Evolutionary conservation across 2,888 invertebrate species (phyloP).

Genomic region (Anoplius nigerrimus): DNA sequence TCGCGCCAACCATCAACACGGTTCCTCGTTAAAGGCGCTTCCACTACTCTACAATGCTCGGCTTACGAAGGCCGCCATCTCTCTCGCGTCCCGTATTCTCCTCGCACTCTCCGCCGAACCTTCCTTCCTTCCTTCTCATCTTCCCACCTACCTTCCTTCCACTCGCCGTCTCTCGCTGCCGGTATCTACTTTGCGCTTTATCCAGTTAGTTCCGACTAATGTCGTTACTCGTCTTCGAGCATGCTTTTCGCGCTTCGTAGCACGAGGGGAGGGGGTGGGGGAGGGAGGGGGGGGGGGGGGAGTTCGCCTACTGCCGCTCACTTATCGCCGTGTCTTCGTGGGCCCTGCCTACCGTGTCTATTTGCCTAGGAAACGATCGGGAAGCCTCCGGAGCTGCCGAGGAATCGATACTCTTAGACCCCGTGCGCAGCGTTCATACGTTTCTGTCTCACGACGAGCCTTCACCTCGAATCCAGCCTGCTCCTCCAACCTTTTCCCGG

Average conservation of each 20-base stretch:
- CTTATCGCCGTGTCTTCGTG: not conserved
- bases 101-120: not conserved
- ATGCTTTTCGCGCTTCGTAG: constrained; percentile 38
- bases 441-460: too few relatives aligned
- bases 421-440: too few relatives aligned
- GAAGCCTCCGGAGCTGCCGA: too few relatives aligned
- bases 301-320: not conserved
- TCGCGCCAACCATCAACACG: not conserved
- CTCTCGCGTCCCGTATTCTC: not conserved
- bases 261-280: constrained; percentile 12
- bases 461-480: too few relatives aligned
- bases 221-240: constrained; percentile 58
- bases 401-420: too few relatives aligned
- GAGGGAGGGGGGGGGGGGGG: too few relatives aligned
- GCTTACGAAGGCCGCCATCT: constrained; percentile 24
- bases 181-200: constrained; percentile 64
- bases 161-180: constrained; percentile 10
- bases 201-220: constrained; percentile 66
- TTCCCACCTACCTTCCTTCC: constrained; percentile 15
- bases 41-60: constrained; percentile 38
- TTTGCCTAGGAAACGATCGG: too few relatives aligned
- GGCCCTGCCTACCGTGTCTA: not conserved
- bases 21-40: constrained; percentile 47
- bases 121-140: constrained; percentile 13
- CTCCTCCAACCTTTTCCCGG: too few relatives aligned